Evolutionary conservation across 2,888 invertebrate species (phyloP), one percentile per base, ranked within the genome.

Genomic region (Bombylius major): DNA sequence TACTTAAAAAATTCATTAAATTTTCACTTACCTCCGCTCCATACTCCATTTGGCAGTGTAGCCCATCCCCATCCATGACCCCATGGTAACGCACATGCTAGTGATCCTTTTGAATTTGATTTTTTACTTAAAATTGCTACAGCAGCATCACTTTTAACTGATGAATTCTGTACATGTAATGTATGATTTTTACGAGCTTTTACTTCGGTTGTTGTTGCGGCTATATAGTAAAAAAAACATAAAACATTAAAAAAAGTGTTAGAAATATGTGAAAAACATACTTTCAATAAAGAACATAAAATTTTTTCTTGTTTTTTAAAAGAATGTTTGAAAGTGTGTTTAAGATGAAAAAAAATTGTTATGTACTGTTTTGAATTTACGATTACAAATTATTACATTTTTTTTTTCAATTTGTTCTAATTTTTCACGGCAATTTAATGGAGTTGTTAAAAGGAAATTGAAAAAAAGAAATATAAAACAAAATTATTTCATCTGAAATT

Each of bases 61-160:
- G 83, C 82, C 84, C 84, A 86, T 4, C 86, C 86, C 84, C 84
- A 85, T 50, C 86, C 86, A 64, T 86, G 85, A 5, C 86, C 86
- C 86, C 86, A 86, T 5, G 61, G 73, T 53, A 73, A 60, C 1
- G 66, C 71, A 55, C 72, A 73, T 33, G 72, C 72, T 55, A 74
- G 60, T 33, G 73, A 70, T 12, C 71, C 73, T 59, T 69, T 72
- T 2, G 73, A 71, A 57, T 73, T 73, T 12, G 71, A 65, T 59
- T 70, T 72, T 68, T 74, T 74, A 63, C 72, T 72, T n/a, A 74
- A 62, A 56, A 74, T 69, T 31, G 73, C 73, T 34, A 74, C 72
- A 12, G 73, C 72, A 14, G 73, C 74, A 62, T 74, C 73, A 58
- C 73, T 73, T 59, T 71, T 72, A 1, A 74, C 69, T 53, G 71